These are phyloP conservation scores for Lysandra bellargus DNA, from an alignment of 2,888 invertebrate species.

Conservation along the genomic window DNA sequence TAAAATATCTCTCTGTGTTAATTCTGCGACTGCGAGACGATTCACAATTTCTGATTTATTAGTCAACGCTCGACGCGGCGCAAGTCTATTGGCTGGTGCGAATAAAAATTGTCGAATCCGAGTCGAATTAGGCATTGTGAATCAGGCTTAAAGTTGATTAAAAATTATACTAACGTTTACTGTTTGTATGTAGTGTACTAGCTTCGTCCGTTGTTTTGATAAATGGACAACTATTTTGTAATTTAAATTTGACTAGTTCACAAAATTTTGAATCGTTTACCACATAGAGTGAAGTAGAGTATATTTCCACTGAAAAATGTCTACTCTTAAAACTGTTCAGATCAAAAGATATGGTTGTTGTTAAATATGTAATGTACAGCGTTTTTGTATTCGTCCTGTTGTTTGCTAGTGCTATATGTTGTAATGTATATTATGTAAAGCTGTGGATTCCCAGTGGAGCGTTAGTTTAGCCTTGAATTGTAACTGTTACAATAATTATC, in stretches of 20 bases:
- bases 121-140: background rate
- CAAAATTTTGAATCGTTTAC: background rate
- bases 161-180: background rate
- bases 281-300: background rate
- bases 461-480: background rate
- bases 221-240: background rate
- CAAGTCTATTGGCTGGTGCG: background rate
- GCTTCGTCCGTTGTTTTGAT: background rate
- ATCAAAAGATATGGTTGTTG: constrained; percentile 44
- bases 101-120: background rate
- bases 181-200: constrained; percentile 1
- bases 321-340: constrained; percentile 29
- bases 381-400: constrained; percentile 51
- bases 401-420: constrained; percentile 51
- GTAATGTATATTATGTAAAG: constrained; percentile 36
- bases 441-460: constrained; percentile 23
- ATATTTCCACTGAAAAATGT: constrained; percentile 32
- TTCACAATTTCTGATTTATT: background rate
- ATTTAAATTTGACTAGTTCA: background rate
- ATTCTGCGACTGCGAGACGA: too few species aligned
- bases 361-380: constrained; percentile 50
- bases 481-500: background rate
- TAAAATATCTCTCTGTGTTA: background rate
- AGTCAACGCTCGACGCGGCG: background rate
- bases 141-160: background rate